A percentile compares a stretch with the other conserved stretches of the same genome.
These are phyloP conservation scores for Hipparchia semele DNA, from an alignment of 2,888 invertebrate genomes.

Conservation along the genomic window DNA sequence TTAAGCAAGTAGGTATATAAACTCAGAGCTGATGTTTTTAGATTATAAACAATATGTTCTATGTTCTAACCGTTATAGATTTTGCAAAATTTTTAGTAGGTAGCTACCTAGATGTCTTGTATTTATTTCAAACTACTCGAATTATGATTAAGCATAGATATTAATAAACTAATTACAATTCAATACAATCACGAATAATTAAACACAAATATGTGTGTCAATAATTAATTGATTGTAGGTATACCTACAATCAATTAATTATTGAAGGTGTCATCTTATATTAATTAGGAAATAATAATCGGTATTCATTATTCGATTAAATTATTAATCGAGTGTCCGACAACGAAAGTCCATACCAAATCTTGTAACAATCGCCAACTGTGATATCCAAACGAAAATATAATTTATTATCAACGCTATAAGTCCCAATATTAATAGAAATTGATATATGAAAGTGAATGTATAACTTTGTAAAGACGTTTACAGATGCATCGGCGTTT, in stretches of 20 bases:
- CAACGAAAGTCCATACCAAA: neutral
- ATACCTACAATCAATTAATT: conserved; percentile 15
- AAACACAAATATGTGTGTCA: conserved; percentile 1
- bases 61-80: no score
- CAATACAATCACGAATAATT: neutral
- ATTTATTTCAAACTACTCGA: no score
- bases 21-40: no score
- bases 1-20: no score
- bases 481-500: conserved; percentile 34
- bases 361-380: neutral
- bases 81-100: no score
- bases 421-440: neutral
- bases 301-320: conserved; percentile 1
- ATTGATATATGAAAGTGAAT: conserved; percentile 19
- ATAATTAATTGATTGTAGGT: conserved; percentile 14
- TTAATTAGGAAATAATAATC: neutral
- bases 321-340: conserved; percentile 5
- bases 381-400: conserved; percentile 9
- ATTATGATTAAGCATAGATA: no score
- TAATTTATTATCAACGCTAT: neutral
- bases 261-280: conserved; percentile 2
- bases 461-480: conserved; percentile 36
- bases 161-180: no score
- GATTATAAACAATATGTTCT: no score
- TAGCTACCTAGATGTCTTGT: no score